phyloP scores from a whole-genome alignment of 2,888 invertebrate genomes.

The Cantharis lateralis region DNA sequence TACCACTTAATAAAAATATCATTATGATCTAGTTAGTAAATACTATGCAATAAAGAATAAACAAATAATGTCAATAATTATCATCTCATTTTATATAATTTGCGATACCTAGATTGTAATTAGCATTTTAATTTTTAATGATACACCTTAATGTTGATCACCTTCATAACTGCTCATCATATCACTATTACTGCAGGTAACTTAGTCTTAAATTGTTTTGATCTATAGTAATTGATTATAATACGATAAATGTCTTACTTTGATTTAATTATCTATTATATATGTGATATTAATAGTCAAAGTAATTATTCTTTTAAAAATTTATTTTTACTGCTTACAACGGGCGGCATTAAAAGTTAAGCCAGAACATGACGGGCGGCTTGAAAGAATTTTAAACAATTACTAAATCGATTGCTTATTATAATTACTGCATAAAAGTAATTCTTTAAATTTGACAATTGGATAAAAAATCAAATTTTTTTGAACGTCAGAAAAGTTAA shows the following conservation, averaged over 20 bases:
- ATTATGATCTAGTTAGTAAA: neutral
- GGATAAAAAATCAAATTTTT: too few species aligned
- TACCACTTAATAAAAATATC: neutral
- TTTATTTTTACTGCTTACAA: too few species aligned
- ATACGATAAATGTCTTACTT: neutral
- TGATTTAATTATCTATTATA: neutral
- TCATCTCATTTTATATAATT: neutral
- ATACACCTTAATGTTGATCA: neutral
- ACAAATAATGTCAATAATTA: neutral
- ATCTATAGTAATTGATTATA: neutral
- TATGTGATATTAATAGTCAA: too few species aligned
- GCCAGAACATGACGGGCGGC: too few species aligned
- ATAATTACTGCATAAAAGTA: too few species aligned
- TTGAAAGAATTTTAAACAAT: too few species aligned
- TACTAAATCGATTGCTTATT: too few species aligned
- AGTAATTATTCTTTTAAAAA: too few species aligned
- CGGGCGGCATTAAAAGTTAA: too few species aligned
- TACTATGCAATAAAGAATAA: neutral
- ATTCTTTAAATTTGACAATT: too few species aligned
- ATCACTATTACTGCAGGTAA: neutral
- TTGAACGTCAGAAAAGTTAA: too few species aligned
- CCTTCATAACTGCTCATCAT: neutral
- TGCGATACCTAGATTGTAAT: conserved; percentile 4
- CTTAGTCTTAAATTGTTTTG: neutral
- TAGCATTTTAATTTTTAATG: conserved; percentile 31